Conservation (phyloP, 2,797 vertebrate genomes). For the Halcyon smyrnensis region DNA sequence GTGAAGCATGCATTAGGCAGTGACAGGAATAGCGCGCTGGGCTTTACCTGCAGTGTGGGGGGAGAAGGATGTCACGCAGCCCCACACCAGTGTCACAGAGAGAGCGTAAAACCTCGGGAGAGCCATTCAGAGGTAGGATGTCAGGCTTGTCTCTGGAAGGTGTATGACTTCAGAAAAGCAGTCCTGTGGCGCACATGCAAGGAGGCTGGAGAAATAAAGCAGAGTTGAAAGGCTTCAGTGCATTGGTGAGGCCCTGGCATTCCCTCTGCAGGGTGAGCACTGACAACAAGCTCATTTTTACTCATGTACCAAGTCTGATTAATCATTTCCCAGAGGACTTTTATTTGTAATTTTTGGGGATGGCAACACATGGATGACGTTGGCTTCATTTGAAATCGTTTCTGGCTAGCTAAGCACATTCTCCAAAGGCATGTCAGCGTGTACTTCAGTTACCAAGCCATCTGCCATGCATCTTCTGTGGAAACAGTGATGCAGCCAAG, state of each 20-base stretch:
- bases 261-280: background rate
- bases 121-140: background rate
- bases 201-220: background rate
- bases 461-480: background rate
- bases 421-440: background rate
- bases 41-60: slow-evolving; percentile 35
- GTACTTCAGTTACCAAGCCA: background rate
- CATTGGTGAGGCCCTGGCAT: rapidly evolving
- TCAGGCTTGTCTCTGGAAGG: rapidly evolving
- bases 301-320: background rate
- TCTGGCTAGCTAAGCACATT: background rate
- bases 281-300: background rate
- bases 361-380: background rate
- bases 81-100: background rate
- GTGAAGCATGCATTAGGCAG: rapidly evolving
- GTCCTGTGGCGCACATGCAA: rapidly evolving
- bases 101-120: background rate
- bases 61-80: background rate
- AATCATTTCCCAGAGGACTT: slow-evolving; percentile 32
- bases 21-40: rapidly evolving
- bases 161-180: rapidly evolving
- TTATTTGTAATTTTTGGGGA: background rate
- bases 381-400: background rate
- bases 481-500: background rate
- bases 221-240: background rate